Evolutionary conservation across 2,888 invertebrate genomes (phyloP), one percentile per base, ranked within the genome.

Genomic region (Cabera pusaria): DNA sequence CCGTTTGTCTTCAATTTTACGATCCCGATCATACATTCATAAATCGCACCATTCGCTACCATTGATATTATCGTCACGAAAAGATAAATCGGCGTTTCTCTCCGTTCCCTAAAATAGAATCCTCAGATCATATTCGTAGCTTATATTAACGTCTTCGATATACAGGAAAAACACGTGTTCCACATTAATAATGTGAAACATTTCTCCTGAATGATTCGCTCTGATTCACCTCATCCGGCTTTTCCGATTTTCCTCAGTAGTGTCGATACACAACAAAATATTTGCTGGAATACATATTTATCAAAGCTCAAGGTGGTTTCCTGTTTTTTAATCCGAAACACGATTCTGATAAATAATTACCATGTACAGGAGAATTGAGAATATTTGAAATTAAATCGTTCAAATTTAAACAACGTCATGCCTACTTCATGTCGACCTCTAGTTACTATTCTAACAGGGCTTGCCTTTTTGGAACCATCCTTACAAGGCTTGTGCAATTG

Each of bases 1-100:
- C 21, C 31, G 22, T 31, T 42, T 42, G 35, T 35, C 31, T 36
- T 23, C 4, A 4, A 27, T 36, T 54, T 57, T 58, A 42, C 46
- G 38, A 42, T 29, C 32, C 40, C 18, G 16, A 44, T 38, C 35
- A 28, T 33, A 21, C 27, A 40, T 24, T 48, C 50, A 49, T 47
- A 49, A 34, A 11, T 47, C 25, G 25, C 24, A 23, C 46, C 48
- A 34, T 10, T 47, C 25, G 25, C 24, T 19, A 7, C 33, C 33
- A 8, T 10, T 21, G 34, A 34, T 28, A 8, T 10, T 27, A 29
- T 29, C 25, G 19, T 21, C 9, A 24, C 27, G 27, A 10, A 28
- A 32, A 22, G n/a, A n/a, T 19, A 8, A n/a, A 10, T 14, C 33
- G 33, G 29, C 11, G 25, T 7, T 24, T 9, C 5, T 25, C 1